phyloP scores from a whole-genome alignment of 2,888 invertebrate species.

The Zaprionus lineosus region DNA sequence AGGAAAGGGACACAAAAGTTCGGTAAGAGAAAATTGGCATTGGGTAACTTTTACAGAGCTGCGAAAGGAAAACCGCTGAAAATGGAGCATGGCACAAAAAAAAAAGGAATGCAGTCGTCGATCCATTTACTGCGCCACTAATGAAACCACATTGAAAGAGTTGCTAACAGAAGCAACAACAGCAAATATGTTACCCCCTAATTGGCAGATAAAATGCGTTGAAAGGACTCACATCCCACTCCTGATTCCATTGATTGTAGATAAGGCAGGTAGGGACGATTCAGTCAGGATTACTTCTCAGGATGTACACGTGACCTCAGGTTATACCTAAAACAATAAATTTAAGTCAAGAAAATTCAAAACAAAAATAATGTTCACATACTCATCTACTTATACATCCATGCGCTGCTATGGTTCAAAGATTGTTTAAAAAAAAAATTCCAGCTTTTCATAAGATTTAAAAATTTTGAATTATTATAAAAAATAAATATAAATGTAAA shows the following conservation, averaged over 20 bases:
- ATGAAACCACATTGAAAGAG: slow-evolving; percentile 55
- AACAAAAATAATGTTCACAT: no score
- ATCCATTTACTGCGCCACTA: slow-evolving; percentile 56
- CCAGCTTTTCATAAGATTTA: neutral
- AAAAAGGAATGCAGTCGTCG: slow-evolving; percentile 21
- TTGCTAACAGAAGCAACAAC: slow-evolving; percentile 22
- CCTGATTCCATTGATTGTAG: neutral
- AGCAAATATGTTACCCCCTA: slow-evolving; percentile 38
- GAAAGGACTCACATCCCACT: slow-evolving; percentile 14
- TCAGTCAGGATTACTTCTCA: no score
- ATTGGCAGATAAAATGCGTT: slow-evolving; percentile 32
- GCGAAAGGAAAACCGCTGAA: slow-evolving; percentile 55
- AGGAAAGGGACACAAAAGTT: slow-evolving; percentile 48
- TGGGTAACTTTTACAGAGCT: slow-evolving; percentile 48
- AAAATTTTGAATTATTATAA: neutral
- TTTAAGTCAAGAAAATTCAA: no score
- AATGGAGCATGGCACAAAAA: slow-evolving; percentile 16
- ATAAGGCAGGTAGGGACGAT: no score
- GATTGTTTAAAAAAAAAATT: no score
- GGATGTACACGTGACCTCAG: no score
- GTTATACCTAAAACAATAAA: no score
- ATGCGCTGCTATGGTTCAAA: no score
- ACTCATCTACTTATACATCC: neutral
- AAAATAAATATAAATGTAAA: neutral
- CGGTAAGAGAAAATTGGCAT: slow-evolving; percentile 53